These are phyloP conservation scores for Paramormyrops kingsleyae DNA, from an alignment of 2,113 vertebrate species.

Conservation along the genomic window DNA sequence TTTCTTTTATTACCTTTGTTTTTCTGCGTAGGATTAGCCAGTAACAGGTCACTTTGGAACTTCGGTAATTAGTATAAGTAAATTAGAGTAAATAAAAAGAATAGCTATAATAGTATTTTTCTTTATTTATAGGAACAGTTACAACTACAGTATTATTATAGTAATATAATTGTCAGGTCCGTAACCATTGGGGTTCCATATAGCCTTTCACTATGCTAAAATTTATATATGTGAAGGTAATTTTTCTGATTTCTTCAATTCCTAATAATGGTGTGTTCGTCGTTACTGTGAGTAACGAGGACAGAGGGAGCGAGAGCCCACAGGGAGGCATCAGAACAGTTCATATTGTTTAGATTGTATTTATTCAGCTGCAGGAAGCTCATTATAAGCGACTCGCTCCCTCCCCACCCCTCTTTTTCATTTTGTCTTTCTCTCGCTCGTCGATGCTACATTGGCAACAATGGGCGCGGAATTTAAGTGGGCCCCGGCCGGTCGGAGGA, in stretches of 20 bases:
- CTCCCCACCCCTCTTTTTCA: slow-evolving; percentile 22
- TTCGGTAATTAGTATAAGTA: not conserved
- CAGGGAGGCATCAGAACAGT: slow-evolving; percentile 38
- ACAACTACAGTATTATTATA: not conserved
- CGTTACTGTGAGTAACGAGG: slow-evolving; percentile 37
- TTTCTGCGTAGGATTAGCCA: not conserved
- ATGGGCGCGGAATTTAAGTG: slow-evolving; percentile 61
- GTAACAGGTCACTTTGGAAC: not conserved
- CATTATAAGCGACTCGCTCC: slow-evolving; percentile 42
- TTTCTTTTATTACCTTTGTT: not conserved
- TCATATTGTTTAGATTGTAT: slow-evolving; percentile 52
- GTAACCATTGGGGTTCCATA: not conserved
- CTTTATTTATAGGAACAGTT: not conserved
- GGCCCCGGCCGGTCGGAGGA: slow-evolving; percentile 34
- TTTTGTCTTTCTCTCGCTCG: slow-evolving; percentile 46
- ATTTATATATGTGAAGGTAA: not conserved
- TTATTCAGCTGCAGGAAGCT: slow-evolving; percentile 54
- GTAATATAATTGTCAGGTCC: not conserved
- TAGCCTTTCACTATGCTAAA: not conserved
- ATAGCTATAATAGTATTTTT: not conserved
- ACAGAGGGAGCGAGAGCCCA: slow-evolving; percentile 19
- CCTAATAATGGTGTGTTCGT: slow-evolving; percentile 35
- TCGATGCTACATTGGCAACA: slow-evolving; percentile 53
- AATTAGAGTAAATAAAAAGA: not conserved
- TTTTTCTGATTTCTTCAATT: slow-evolving; percentile 4